Evolutionary conservation across 2,797 vertebrate species (phyloP).

Genomic region (Malacoctenus gilli): DNA sequence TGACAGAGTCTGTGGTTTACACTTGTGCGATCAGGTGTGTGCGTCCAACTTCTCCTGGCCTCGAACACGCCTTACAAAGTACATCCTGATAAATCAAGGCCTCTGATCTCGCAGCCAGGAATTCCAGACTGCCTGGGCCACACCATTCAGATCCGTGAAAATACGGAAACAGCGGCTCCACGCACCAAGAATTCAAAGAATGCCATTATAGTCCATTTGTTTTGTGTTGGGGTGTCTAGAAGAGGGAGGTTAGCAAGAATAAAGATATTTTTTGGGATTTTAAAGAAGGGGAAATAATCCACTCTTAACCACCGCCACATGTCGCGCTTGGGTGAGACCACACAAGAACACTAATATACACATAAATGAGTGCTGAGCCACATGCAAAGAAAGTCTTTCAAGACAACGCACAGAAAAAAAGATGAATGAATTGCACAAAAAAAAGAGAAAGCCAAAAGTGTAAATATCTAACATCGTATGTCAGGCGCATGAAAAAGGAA

Average conservation of each 20-base stretch:
- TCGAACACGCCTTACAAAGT: conserved; percentile 52
- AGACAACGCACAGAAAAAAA: conserved; percentile 11
- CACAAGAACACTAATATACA: conserved; percentile 47
- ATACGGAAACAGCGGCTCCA: conserved; percentile 74
- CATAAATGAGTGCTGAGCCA: conserved; percentile 28
- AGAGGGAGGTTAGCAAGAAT: conserved; percentile 46
- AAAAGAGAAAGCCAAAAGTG: conserved; percentile 1
- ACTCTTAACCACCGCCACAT: conserved; percentile 86
- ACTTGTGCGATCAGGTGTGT: conserved; percentile 32
- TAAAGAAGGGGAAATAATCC: conserved; percentile 80
- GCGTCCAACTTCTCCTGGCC: conserved; percentile 29
- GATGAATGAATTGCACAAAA: conserved; percentile 30
- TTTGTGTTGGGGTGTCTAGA: conserved; percentile 60
- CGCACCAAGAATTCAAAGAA: conserved; percentile 86
- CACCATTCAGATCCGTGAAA: conserved; percentile 77
- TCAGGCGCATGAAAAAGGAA: conserved; percentile 18
- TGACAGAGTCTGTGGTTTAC: conserved; percentile 17
- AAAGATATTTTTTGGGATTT: conserved; percentile 81
- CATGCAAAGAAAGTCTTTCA: conserved; percentile 17
- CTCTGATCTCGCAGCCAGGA: conserved; percentile 72
- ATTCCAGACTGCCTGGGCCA: conserved; percentile 68
- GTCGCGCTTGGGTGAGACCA: conserved; percentile 79
- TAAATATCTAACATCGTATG: conserved; percentile 16
- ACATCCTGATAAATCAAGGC: conserved; percentile 80
- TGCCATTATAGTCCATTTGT: conserved; percentile 80